Evolutionary conservation across 2,113 vertebrate species (phyloP).

Genomic region (cat (Felis catus)): DNA sequence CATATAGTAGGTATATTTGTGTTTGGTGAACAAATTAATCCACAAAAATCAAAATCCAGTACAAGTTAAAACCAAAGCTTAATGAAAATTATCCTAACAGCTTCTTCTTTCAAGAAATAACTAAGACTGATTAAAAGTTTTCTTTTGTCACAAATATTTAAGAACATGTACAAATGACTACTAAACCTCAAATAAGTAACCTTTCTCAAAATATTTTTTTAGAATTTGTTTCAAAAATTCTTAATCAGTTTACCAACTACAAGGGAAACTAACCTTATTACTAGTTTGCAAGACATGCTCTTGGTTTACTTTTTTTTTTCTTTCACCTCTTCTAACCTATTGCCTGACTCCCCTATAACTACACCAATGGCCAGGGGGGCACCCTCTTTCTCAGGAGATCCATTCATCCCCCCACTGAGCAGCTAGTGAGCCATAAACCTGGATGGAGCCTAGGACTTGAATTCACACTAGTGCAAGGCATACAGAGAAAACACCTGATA

Average conservation of each 20-base stretch:
- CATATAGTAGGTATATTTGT: neutral
- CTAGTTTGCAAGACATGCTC: neutral
- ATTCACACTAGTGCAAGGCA: neutral
- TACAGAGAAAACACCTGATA: neutral
- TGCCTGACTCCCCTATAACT: neutral
- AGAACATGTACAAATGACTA: slow-evolving; percentile 8
- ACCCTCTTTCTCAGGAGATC: neutral
- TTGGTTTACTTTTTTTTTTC: neutral
- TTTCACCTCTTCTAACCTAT: neutral
- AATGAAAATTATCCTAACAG: neutral
- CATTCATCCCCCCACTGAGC: neutral
- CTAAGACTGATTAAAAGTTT: neutral
- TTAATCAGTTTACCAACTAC: slow-evolving; percentile 9
- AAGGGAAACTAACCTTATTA: neutral
- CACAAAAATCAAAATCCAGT: neutral
- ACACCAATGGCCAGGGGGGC: neutral
- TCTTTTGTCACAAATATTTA: slow-evolving; percentile 27
- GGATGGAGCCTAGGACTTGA: neutral
- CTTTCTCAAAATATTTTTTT: neutral
- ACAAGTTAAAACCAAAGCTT: slow-evolving; percentile 23
- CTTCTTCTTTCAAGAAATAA: slow-evolving; percentile 10
- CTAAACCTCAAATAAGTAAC: slow-evolving; percentile 2
- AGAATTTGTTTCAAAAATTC: slow-evolving; percentile 21
- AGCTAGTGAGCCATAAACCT: neutral
- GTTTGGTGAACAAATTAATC: slow-evolving; percentile 1